A percentile compares a stretch with the other conserved stretches of the same genome.
phyloP scores from a whole-genome alignment of 2,797 vertebrate species.

The Gallinago solitaria region DNA sequence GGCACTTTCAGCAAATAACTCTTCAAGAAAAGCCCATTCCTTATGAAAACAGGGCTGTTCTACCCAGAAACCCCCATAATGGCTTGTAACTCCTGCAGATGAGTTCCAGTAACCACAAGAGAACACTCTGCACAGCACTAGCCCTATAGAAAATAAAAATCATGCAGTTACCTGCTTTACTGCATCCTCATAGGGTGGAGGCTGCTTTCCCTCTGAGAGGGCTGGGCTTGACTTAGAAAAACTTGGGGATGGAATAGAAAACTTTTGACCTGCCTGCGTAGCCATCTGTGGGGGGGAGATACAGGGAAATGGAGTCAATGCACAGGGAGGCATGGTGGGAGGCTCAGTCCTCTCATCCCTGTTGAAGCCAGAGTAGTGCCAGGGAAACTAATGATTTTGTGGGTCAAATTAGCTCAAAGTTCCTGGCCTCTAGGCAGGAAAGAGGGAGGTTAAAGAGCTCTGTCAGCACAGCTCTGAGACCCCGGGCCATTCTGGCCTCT shows the following conservation, averaged over 20 bases:
- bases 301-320: conserved; percentile 62
- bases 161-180: conserved; percentile 89
- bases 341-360: background rate
- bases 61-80: background rate
- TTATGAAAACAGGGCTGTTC: background rate
- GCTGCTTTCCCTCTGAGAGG: conserved; percentile 89
- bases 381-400: background rate
- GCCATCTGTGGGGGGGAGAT: conserved; percentile 85
- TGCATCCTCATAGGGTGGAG: conserved; percentile 95
- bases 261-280: conserved; percentile 87
- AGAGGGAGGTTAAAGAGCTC: background rate
- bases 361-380: background rate
- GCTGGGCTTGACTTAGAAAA: conserved; percentile 89
- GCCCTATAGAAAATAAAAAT: conserved; percentile 1
- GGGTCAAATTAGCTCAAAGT: background rate
- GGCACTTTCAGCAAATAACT: background rate
- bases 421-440: background rate
- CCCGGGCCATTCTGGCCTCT: background rate
- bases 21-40: background rate
- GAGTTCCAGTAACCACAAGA: background rate
- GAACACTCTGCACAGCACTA: background rate
- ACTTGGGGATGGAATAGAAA: conserved; percentile 84
- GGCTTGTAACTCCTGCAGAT: background rate
- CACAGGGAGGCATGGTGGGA: accelerated
- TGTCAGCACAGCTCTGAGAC: background rate